A percentile compares a stretch with the other conserved stretches of the same genome.
phyloP scores from a whole-genome alignment of 2,888 invertebrate genomes.

The Globia sparganii region DNA sequence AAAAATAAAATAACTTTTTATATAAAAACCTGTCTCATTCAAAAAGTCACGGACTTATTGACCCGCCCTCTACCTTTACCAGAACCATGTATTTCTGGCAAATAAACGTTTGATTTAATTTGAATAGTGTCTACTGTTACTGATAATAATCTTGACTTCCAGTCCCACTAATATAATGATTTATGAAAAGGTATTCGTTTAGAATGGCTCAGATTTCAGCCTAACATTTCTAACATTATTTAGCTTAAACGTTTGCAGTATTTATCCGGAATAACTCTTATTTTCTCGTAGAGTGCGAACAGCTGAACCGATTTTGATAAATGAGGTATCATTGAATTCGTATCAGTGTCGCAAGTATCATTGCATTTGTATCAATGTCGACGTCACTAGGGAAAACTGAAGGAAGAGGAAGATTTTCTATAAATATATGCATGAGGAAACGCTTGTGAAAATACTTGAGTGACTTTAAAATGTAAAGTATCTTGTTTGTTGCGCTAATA shows the following conservation, averaged over 20 bases:
- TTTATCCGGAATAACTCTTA: too few species aligned
- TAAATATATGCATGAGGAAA: conserved; percentile 45
- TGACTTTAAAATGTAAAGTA: conserved; percentile 46
- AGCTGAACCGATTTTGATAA: conserved; percentile 50
- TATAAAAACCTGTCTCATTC: too few species aligned
- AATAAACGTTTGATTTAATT: background rate
- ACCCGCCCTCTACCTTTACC: too few species aligned
- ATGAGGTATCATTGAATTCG: conserved; percentile 54
- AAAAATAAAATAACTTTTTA: too few species aligned
- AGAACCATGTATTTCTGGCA: background rate
- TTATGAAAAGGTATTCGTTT: background rate
- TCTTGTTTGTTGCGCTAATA: conserved; percentile 11
- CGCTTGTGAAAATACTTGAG: conserved; percentile 28
- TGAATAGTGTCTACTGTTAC: background rate
- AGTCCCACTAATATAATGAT: background rate
- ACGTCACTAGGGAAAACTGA: conserved; percentile 49
- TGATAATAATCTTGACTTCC: background rate
- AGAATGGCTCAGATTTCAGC: background rate
- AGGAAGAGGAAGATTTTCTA: conserved; percentile 28
- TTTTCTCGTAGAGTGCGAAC: conserved; percentile 27
- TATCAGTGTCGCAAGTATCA: conserved; percentile 55
- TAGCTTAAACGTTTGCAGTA: background rate
- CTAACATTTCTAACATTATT: background rate
- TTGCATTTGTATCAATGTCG: conserved; percentile 52
- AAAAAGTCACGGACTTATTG: too few species aligned